These are phyloP conservation scores for Eurois occulta DNA, from an alignment of 2,888 invertebrate genomes.

Conservation along the genomic window DNA sequence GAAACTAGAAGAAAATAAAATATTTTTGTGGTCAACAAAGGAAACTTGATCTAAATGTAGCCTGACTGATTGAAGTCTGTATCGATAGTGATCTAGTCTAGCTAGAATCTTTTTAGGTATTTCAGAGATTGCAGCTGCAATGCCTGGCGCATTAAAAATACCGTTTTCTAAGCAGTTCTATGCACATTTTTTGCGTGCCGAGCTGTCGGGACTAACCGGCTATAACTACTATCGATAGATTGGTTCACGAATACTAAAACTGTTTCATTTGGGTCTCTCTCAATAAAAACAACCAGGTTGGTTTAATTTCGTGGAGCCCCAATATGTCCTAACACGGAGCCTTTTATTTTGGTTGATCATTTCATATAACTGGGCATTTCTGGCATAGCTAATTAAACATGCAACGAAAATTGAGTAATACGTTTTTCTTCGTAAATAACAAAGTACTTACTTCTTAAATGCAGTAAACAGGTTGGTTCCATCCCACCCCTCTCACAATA, in stretches of 20 bases:
- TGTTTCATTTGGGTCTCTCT: not conserved
- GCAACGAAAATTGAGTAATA: not conserved
- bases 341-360: not conserved
- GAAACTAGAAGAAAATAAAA: constrained; percentile 20
- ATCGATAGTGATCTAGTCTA: not conserved
- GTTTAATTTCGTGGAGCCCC: not conserved
- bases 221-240: not conserved
- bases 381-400: too few relatives aligned
- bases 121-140: not conserved
- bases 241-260: not conserved
- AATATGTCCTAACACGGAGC: not conserved
- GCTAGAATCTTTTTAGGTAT: not conserved
- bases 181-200: not conserved
- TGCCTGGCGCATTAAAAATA: not conserved
- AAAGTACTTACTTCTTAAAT: not conserved
- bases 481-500: constrained; percentile 10
- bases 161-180: not conserved
- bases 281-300: not conserved
- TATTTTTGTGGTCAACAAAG: constrained; percentile 9
- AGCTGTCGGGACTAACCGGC: not conserved
- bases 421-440: not conserved
- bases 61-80: constrained; percentile 1
- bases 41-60: not conserved
- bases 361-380: not conserved
- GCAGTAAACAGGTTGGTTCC: not conserved